phyloP scores from a whole-genome alignment of 2,113 vertebrate species.

The Mixornis gularis region DNA sequence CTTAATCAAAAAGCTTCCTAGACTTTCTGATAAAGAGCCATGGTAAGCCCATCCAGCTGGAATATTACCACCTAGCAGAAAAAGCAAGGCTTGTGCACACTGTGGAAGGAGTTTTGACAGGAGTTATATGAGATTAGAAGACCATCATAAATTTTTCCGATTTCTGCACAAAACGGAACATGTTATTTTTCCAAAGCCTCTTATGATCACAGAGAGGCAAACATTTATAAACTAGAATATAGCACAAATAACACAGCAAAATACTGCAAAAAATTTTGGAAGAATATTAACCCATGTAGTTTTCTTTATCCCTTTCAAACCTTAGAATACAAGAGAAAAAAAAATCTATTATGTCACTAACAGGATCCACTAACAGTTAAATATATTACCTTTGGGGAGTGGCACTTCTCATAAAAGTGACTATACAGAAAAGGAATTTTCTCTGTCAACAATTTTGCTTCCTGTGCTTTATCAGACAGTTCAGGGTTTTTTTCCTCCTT shows the following conservation, averaged over 20 bases:
- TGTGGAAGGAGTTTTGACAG: neutral
- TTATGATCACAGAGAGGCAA: neutral
- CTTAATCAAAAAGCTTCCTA: neutral
- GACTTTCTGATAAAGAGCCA: neutral
- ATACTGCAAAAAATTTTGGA: neutral
- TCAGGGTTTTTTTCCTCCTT: neutral
- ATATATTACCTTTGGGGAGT: conserved; percentile 30
- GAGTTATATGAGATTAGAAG: neutral
- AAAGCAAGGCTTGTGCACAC: neutral
- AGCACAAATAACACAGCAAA: neutral
- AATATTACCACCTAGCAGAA: neutral
- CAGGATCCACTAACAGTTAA: conserved; percentile 34
- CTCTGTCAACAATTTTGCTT: conserved; percentile 54
- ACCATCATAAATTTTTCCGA: neutral
- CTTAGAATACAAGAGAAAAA: neutral
- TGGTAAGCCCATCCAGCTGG: neutral
- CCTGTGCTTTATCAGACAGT: conserved; percentile 17
- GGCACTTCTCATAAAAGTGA: conserved; percentile 35
- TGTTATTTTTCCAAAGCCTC: neutral
- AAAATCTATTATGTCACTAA: neutral
- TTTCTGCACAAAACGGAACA: neutral
- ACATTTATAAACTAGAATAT: neutral
- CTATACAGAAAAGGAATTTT: conserved; percentile 52
- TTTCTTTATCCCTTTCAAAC: neutral
- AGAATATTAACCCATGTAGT: neutral